Percentiles rank a stretch among this genome's conserved stretches.
phyloP scores from a whole-genome alignment of 2,797 vertebrate species.

The Galagoides demidoff region DNA sequence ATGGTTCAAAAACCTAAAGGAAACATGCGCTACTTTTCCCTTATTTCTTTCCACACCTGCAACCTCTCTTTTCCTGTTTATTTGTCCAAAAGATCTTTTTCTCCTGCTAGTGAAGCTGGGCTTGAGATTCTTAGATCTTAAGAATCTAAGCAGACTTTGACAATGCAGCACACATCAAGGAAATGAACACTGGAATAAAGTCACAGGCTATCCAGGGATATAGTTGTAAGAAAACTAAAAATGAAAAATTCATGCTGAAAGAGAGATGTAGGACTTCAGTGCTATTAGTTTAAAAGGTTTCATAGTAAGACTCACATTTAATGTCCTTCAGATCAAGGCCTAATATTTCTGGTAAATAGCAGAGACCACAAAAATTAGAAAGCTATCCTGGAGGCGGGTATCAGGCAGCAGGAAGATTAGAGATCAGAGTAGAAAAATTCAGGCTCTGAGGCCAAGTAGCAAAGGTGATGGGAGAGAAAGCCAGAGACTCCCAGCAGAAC shows the following conservation, averaged over 20 bases:
- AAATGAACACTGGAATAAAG: background rate
- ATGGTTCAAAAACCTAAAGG: constrained; percentile 40
- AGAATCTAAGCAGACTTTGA: background rate
- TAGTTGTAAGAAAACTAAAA: constrained; percentile 2
- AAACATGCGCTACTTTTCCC: background rate
- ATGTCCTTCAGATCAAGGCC: constrained; percentile 31
- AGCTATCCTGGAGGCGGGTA: background rate
- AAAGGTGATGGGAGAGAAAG: background rate
- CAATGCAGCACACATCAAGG: background rate
- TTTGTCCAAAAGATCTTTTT: constrained; percentile 15
- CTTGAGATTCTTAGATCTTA: background rate
- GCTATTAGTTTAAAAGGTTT: constrained; percentile 49
- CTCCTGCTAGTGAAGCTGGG: background rate
- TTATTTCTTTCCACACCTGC: constrained; percentile 33
- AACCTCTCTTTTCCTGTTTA: background rate
- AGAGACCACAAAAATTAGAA: background rate
- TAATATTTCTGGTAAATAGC: constrained; percentile 51
- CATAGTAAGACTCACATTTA: background rate
- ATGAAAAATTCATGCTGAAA: constrained; percentile 60
- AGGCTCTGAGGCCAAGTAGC: background rate
- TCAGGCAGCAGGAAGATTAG: background rate
- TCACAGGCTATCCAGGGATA: background rate
- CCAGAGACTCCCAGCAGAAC: background rate
- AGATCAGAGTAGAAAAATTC: constrained; percentile 38
- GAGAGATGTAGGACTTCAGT: background rate